These are phyloP conservation scores for Daubentonia madagascariensis DNA, from an alignment of 2,113 vertebrate genomes.

Conservation along the genomic window DNA sequence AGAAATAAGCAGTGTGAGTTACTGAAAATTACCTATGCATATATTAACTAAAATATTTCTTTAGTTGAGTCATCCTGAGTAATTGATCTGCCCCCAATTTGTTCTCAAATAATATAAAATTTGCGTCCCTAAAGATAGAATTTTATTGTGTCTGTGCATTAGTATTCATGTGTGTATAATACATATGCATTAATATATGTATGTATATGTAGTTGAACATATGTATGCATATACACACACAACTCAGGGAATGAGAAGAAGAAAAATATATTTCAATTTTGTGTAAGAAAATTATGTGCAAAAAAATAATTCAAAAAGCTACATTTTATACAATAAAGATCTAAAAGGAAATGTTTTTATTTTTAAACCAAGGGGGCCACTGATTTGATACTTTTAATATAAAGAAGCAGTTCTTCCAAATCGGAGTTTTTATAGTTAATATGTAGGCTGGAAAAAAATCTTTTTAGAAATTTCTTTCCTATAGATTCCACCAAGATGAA, in stretches of 20 bases:
- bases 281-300: background rate
- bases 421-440: background rate
- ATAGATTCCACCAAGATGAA: background rate
- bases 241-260: background rate
- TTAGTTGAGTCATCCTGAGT: background rate
- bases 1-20: background rate
- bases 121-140: background rate
- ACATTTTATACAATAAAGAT: background rate
- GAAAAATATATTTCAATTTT: background rate
- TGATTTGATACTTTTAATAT: slow-evolving; percentile 14
- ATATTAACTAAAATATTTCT: background rate
- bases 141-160: background rate
- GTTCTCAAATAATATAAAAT: background rate
- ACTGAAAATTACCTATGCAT: background rate
- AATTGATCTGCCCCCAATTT: background rate
- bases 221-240: background rate
- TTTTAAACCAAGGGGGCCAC: background rate
- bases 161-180: background rate
- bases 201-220: background rate
- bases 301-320: background rate
- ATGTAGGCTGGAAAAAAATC: background rate
- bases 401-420: background rate
- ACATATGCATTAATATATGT: background rate
- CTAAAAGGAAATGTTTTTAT: background rate
- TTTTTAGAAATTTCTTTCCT: background rate